A percentile compares a stretch with the other conserved stretches of the same genome.
Conservation (phyloP, 2,888 invertebrate species). For the Caenorhabditis doughertyi region DNA sequence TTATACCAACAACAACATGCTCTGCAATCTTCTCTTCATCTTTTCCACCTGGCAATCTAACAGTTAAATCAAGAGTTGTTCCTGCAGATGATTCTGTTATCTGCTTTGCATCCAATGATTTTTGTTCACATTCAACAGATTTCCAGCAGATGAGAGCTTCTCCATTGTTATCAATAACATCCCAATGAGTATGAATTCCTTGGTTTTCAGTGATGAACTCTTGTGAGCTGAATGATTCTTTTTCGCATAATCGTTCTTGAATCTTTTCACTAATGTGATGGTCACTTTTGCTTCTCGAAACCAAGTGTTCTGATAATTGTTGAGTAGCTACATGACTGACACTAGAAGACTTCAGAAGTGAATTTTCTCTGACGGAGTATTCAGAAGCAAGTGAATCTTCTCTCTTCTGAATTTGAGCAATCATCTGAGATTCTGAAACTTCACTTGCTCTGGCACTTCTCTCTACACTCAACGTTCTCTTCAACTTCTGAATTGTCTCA, state of each 20-base stretch:
- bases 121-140: constrained; percentile 42
- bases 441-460: constrained; percentile 42
- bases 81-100: constrained; percentile 38
- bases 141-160: constrained; percentile 67
- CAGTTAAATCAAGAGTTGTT: constrained; percentile 67
- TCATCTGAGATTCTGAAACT: constrained; percentile 46
- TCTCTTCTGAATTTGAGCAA: constrained; percentile 46
- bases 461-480: constrained; percentile 54
- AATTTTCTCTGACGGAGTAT: constrained; percentile 21
- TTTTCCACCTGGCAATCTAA: constrained; percentile 53
- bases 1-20: constrained; percentile 22
- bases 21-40: constrained; percentile 48
- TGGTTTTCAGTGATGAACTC: constrained; percentile 66
- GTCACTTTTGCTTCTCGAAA: constrained; percentile 58
- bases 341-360: constrained; percentile 48
- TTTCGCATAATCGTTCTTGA: constrained; percentile 35
- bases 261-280: constrained; percentile 54
- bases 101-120: constrained; percentile 47
- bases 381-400: constrained; percentile 52
- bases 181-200: constrained; percentile 66
- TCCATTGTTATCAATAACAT: constrained; percentile 68
- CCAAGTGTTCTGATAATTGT: constrained; percentile 49
- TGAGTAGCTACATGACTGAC: constrained; percentile 42
- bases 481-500: constrained; percentile 41
- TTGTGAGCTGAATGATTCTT: constrained; percentile 54